These are phyloP conservation scores for Apodemus speciosus DNA, from an alignment of 2,113 vertebrate species.

Conservation along the genomic window DNA sequence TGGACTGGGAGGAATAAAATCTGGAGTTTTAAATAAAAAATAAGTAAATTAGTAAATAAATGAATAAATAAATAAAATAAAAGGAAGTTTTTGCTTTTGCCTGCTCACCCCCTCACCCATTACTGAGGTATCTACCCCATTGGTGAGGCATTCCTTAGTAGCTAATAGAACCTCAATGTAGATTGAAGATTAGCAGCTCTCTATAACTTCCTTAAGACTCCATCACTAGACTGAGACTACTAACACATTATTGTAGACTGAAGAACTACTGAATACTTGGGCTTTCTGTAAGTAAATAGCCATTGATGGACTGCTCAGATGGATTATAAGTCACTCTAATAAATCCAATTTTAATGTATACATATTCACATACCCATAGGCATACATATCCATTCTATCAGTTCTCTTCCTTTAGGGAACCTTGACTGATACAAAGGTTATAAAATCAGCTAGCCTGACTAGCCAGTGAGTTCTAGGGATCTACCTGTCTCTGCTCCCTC, in stretches of 20 bases:
- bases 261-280: neutral
- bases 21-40: too few relatives aligned
- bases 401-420: neutral
- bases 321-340: neutral
- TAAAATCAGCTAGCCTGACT: neutral
- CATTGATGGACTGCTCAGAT: neutral
- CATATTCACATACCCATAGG: neutral
- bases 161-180: neutral
- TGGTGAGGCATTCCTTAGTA: neutral
- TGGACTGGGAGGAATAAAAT: too few relatives aligned
- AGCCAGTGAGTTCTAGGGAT: neutral
- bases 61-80: neutral
- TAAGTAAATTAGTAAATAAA: too few relatives aligned
- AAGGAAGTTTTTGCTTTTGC: neutral
- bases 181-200: neutral
- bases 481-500: neutral
- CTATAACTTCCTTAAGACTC: neutral
- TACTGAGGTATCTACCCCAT: neutral
- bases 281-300: neutral
- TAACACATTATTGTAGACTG: neutral
- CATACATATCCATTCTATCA: neutral
- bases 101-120: neutral
- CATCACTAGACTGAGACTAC: neutral
- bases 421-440: neutral
- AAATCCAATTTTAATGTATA: neutral